Evolutionary conservation across 2,113 vertebrate genomes (phyloP).

Genomic region (Apodemus sylvaticus): DNA sequence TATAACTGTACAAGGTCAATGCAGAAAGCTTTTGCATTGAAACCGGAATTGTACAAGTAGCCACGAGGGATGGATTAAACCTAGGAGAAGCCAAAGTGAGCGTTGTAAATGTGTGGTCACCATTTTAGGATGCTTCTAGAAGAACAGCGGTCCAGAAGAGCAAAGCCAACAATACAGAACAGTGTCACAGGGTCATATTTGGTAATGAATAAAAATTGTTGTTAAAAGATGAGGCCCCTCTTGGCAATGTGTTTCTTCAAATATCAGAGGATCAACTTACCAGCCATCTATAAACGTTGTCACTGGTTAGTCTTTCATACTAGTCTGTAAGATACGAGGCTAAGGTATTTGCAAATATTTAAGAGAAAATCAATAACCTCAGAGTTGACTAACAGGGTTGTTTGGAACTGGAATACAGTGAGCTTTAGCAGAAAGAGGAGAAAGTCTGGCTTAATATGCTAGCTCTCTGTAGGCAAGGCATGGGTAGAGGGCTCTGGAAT

Average conservation of each 20-base stretch:
- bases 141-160: not conserved
- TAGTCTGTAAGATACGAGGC: not conserved
- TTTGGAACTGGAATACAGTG: not conserved
- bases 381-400: not conserved
- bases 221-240: not conserved
- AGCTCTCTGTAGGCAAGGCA: not conserved
- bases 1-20: constrained; percentile 78
- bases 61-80: constrained; percentile 64
- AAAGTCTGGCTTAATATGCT: not conserved
- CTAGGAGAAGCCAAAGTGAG: constrained; percentile 16
- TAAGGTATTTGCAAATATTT: not conserved
- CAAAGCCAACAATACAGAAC: rapidly evolving
- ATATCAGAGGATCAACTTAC: not conserved
- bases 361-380: constrained; percentile 2
- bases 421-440: not conserved
- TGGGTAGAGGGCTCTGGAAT: not conserved
- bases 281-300: not conserved
- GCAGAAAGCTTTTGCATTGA: constrained; percentile 64
- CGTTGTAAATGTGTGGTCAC: not conserved
- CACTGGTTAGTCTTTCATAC: not conserved
- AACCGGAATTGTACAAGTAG: constrained; percentile 58
- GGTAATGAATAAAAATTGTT: constrained; percentile 7
- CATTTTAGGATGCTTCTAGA: constrained; percentile 5
- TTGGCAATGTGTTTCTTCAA: not conserved
- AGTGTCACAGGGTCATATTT: not conserved